Conservation (phyloP, 2,113 vertebrate species). For the Sclerurus mexicanus region DNA sequence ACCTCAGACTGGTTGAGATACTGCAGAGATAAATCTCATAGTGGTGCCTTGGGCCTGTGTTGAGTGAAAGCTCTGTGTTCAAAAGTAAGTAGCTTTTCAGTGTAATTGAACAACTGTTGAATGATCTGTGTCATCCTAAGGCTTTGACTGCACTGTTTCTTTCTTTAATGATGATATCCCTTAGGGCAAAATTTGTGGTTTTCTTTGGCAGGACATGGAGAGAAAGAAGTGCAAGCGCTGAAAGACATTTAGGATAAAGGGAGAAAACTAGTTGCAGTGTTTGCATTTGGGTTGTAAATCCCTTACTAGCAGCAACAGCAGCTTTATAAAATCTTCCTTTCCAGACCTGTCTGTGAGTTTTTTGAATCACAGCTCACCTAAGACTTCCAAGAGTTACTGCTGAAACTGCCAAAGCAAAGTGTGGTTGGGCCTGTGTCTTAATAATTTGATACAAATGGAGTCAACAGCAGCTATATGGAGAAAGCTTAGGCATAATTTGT, state of each 20-base stretch:
- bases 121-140: constrained; percentile 10
- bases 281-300: not conserved
- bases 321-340: not conserved
- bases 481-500: not conserved
- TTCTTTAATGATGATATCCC: not conserved
- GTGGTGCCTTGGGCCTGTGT: not conserved
- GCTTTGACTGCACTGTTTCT: not conserved
- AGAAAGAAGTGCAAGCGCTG: not conserved
- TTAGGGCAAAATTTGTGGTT: not conserved
- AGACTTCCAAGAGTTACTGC: not conserved
- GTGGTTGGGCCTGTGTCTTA: not conserved
- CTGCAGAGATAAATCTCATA: not conserved
- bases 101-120: constrained; percentile 40
- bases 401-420: not conserved
- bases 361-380: not conserved
- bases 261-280: not conserved
- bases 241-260: not conserved
- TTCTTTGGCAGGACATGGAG: not conserved
- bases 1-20: not conserved
- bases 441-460: not conserved
- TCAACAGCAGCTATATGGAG: not conserved
- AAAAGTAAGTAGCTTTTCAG: constrained; percentile 24
- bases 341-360: not conserved
- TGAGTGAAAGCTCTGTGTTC: constrained; percentile 22
- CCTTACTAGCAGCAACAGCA: not conserved